phyloP scores from a whole-genome alignment of 2,113 vertebrate species.

The zebrafish (Danio rerio) region GRCz12tu NC_133179.1:4061501-4062000 shows the following conservation, averaged over 20 bases:
- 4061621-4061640: constrained; percentile 24
- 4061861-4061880: constrained; percentile 40
- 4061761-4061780: constrained; percentile 18
- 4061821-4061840: neutral
- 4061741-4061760: constrained; percentile 38
- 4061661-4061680: constrained; percentile 7
- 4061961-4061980: constrained; percentile 1
- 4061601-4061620: constrained; percentile 22
- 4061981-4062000: neutral
- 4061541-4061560: neutral
- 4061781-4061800: constrained; percentile 40
- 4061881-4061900: constrained; percentile 22
- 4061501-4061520: neutral
- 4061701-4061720: constrained; percentile 5
- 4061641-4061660: constrained; percentile 19
- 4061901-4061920: constrained; percentile 17
- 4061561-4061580: constrained; percentile 7
- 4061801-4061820: neutral
- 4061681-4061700: constrained; percentile 19
- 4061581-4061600: constrained; percentile 13
- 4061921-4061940: constrained; percentile 30
- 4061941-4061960: constrained; percentile 13
- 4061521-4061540: constrained; percentile 6
- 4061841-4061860: constrained; percentile 27
- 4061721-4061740: constrained; percentile 18